These are phyloP conservation scores for Ameiurus melas DNA, from an alignment of 2,113 vertebrate genomes.

Conservation along the genomic window DNA sequence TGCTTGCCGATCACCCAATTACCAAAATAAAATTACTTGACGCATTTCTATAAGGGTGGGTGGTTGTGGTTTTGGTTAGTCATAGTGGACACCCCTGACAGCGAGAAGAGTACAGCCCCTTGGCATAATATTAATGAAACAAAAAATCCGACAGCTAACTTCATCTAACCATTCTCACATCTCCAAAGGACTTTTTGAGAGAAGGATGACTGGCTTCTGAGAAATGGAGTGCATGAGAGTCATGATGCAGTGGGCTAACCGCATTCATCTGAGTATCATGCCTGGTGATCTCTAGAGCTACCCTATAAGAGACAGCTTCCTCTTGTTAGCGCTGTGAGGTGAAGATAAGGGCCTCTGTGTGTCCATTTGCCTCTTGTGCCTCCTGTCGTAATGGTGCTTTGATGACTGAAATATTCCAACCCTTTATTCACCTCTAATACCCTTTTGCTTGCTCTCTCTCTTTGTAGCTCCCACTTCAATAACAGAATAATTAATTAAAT, in stretches of 20 bases:
- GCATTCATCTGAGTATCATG: neutral
- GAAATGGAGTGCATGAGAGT: neutral
- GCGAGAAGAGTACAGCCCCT: neutral
- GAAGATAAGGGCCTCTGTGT: neutral
- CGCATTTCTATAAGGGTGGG: neutral
- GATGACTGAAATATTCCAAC: neutral
- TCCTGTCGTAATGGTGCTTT: slow-evolving; percentile 7
- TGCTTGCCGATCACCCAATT: neutral
- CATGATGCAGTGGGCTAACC: neutral
- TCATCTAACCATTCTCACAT: neutral
- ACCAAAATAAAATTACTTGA: neutral
- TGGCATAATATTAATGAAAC: neutral
- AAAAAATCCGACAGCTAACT: neutral
- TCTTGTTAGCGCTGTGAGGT: neutral
- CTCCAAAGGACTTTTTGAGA: neutral
- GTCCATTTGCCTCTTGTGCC: neutral
- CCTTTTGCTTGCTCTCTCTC: neutral
- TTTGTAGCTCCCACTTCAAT: slow-evolving; percentile 7
- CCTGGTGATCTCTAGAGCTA: slow-evolving; percentile 9
- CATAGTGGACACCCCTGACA: neutral
- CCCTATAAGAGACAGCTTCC: slow-evolving; percentile 9
- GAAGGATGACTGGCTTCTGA: neutral
- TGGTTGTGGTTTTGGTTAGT: neutral
- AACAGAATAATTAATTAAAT: slow-evolving; percentile 17
- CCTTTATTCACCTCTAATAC: neutral